Percentiles rank a stretch among this genome's conserved stretches.
Evolutionary conservation across 1,140 invertebrate species (phyloP).

Genomic region (Drosophila littoralis): DNA sequence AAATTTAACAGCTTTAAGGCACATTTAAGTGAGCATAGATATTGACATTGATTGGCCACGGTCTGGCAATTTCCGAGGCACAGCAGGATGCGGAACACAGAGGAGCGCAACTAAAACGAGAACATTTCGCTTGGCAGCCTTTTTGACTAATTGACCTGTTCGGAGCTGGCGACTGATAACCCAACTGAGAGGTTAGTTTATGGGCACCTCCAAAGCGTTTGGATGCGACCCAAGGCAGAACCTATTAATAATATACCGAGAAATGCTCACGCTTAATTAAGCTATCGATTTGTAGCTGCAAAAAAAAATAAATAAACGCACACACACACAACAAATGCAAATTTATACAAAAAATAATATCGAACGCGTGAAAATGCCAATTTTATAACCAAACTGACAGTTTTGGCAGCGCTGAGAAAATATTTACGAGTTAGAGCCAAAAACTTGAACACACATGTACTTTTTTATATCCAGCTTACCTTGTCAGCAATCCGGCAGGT

Average conservation of each 20-base stretch:
- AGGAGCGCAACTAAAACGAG: not conserved
- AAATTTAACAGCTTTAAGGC: slow-evolving; percentile 64
- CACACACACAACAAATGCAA: not conserved
- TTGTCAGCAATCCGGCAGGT: no score
- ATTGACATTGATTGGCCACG: slow-evolving; percentile 55
- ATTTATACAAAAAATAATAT: not conserved
- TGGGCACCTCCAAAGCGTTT: slow-evolving; percentile 24
- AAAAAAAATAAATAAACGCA: slow-evolving; percentile 14
- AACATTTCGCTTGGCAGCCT: slow-evolving; percentile 38
- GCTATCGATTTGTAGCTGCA: slow-evolving; percentile 71
- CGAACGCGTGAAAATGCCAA: not conserved
- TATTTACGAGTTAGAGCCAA: no score
- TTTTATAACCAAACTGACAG: not conserved
- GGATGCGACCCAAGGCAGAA: slow-evolving; percentile 57
- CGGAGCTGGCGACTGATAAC: slow-evolving; percentile 46
- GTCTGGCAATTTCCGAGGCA: slow-evolving; percentile 31
- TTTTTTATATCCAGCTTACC: no score
- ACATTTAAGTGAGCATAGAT: slow-evolving; percentile 58
- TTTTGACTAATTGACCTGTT: slow-evolving; percentile 72
- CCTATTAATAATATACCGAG: slow-evolving; percentile 71
- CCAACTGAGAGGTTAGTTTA: slow-evolving; percentile 51
- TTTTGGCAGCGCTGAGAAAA: no score
- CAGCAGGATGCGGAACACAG: slow-evolving; percentile 17
- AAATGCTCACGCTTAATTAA: slow-evolving; percentile 79
- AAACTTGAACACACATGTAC: no score